Conservation (phyloP, 2,113 vertebrate genomes). For the Xiphophorus couchianus region DNA sequence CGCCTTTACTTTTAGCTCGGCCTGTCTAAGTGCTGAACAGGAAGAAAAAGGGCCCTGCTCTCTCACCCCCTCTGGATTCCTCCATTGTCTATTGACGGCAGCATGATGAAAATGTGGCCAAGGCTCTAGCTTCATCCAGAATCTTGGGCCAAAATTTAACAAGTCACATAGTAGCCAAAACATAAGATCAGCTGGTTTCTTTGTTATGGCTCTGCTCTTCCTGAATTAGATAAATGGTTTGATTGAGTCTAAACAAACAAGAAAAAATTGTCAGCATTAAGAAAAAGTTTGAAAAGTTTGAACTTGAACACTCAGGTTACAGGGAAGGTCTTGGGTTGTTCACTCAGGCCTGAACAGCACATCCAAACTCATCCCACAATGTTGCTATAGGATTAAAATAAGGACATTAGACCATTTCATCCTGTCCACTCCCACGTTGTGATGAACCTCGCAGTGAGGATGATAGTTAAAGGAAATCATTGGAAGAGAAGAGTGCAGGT, state of each 20-base stretch:
- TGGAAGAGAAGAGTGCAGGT: too few species aligned
- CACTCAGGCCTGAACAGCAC: not conserved
- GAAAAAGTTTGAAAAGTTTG: not conserved
- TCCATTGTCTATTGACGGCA: constrained; percentile 70
- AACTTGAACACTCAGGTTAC: not conserved
- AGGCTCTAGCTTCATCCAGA: constrained; percentile 22
- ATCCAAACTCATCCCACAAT: not conserved
- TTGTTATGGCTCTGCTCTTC: constrained; percentile 12
- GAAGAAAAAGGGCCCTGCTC: constrained; percentile 52
- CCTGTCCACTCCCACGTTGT: not conserved
- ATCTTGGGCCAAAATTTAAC: constrained; percentile 14
- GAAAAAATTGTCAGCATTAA: not conserved
- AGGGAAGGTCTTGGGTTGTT: not conserved
- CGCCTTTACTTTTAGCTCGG: constrained; percentile 56
- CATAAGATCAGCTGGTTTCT: constrained; percentile 35
- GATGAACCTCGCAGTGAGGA: not conserved
- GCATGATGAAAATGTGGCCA: constrained; percentile 20
- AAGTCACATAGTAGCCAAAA: constrained; percentile 16
- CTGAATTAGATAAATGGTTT: constrained; percentile 23
- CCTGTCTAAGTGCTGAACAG: constrained; percentile 57
- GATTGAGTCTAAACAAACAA: not conserved
- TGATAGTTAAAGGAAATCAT: too few species aligned
- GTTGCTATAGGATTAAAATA: not conserved
- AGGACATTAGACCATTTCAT: not conserved
- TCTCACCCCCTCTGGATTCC: constrained; percentile 46